Conservation (phyloP, 2,888 invertebrate genomes). For the Cancer borealis region DNA sequence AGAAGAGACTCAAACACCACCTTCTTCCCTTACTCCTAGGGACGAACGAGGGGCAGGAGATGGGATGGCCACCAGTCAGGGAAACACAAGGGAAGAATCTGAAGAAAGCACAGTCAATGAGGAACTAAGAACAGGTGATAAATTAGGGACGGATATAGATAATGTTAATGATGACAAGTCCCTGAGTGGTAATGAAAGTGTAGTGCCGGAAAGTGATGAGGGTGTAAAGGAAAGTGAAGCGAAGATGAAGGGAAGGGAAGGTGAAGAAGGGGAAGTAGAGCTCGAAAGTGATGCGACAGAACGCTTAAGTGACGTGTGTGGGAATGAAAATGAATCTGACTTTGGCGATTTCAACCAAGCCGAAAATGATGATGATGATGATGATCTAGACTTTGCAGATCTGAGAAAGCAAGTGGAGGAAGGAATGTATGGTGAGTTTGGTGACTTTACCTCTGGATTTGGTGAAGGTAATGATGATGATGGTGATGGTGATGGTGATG, state of each 20-base stretch:
- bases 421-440: constrained; percentile 60
- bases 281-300: not conserved
- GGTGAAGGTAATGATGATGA: constrained; percentile 60
- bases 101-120: not conserved
- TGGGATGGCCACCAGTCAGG: not conserved
- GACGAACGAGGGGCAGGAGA: not conserved
- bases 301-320: not conserved
- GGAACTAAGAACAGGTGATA: constrained; percentile 15
- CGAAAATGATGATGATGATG: constrained; percentile 1
- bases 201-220: not conserved
- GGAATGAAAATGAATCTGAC: constrained; percentile 39
- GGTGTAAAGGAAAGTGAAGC: not conserved
- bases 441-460: constrained; percentile 46
- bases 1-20: not conserved
- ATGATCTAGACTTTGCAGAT: constrained; percentile 52
- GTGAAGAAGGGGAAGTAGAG: not conserved
- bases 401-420: constrained; percentile 52
- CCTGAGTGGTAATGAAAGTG: not conserved
- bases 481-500: constrained; percentile 16
- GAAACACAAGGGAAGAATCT: not conserved
- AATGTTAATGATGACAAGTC: not conserved
- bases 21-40: not conserved
- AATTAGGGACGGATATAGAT: not conserved
- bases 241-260: not conserved
- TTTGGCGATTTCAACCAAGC: constrained; percentile 41